phyloP scores from a whole-genome alignment of 2,113 vertebrate species.

The Xyrauchen texanus region DNA sequence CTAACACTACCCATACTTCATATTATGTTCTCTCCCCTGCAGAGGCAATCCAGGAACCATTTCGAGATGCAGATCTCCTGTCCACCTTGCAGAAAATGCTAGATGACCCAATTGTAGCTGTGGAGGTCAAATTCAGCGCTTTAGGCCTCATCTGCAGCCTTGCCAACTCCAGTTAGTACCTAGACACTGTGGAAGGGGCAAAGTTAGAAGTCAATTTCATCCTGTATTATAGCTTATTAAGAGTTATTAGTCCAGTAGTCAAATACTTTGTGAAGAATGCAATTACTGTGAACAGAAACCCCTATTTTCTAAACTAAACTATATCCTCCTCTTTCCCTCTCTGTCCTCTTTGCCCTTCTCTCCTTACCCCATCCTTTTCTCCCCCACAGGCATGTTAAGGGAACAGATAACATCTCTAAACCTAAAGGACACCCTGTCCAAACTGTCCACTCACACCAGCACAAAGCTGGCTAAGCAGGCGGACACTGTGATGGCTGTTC shows the following conservation, averaged over 20 bases:
- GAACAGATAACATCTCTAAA: conserved; percentile 78
- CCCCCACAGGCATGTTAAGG: conserved; percentile 70
- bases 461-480: conserved; percentile 78
- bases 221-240: too few species aligned
- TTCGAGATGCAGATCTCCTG: conserved; percentile 75
- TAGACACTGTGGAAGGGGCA: too few species aligned
- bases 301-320: too few species aligned
- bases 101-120: conserved; percentile 76
- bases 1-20: too few species aligned
- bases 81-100: conserved; percentile 79
- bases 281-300: too few species aligned
- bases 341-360: too few species aligned
- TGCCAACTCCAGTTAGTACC: conserved; percentile 78
- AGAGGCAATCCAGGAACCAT: conserved; percentile 77
- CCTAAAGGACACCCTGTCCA: conserved; percentile 76
- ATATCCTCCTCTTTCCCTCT: too few species aligned
- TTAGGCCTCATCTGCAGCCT: conserved; percentile 83
- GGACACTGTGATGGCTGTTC: conserved; percentile 67
- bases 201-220: too few species aligned
- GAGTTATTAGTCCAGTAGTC: too few species aligned
- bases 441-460: conserved; percentile 74
- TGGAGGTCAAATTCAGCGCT: conserved; percentile 85
- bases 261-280: too few species aligned
- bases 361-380: conserved; percentile 16
- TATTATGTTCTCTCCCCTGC: not conserved